Conservation (phyloP, 1,140 invertebrate genomes). For the Portunus trituberculatus region DNA sequence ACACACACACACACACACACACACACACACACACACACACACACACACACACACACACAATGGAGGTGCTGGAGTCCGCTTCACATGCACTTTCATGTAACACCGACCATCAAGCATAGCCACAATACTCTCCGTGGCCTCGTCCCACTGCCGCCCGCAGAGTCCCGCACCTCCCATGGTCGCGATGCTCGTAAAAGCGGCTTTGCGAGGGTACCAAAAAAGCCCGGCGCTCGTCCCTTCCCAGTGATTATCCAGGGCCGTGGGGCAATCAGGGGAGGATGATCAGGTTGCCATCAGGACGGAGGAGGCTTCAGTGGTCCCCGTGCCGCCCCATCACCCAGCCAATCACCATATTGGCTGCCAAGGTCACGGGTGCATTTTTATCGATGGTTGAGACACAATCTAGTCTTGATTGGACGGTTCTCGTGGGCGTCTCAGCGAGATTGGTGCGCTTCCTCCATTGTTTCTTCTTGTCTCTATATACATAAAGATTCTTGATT, state of each 20-base stretch:
- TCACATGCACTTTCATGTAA: too few relatives aligned
- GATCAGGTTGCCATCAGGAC: constrained; percentile 18
- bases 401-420: constrained; percentile 1
- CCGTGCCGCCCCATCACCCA: not conserved
- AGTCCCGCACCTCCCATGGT: not conserved
- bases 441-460: not conserved
- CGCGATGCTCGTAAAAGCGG: not conserved
- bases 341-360: constrained; percentile 1
- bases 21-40: too few relatives aligned
- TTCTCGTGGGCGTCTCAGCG: not conserved
- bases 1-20: too few relatives aligned
- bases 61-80: too few relatives aligned
- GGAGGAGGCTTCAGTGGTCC: constrained; percentile 16
- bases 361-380: constrained; percentile 8
- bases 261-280: not conserved
- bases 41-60: too few relatives aligned
- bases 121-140: not conserved
- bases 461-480: not conserved
- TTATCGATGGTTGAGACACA: not conserved
- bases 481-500: not conserved
- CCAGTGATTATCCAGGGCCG: not conserved
- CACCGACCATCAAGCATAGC: too few relatives aligned
- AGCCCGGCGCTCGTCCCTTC: not conserved
- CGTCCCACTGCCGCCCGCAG: not conserved
- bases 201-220: not conserved